Percentiles rank a stretch among this genome's conserved stretches.
Evolutionary conservation across 2,888 invertebrate species (phyloP).

Genomic region (Platycheirus albimanus): DNA sequence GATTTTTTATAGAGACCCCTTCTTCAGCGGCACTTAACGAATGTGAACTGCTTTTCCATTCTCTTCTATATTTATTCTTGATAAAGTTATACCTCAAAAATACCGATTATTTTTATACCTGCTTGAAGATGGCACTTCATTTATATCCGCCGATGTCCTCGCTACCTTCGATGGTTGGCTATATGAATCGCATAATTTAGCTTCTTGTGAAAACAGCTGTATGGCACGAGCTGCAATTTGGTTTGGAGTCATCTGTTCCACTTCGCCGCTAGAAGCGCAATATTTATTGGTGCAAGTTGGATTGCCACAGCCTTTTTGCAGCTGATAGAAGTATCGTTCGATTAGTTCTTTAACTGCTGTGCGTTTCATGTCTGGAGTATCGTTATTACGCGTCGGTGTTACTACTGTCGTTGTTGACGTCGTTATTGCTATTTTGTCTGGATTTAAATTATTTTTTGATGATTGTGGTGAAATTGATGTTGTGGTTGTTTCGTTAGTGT

Average conservation of each 20-base stretch:
- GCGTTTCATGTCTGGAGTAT: slow-evolving; percentile 86
- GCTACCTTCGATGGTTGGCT: slow-evolving; percentile 88
- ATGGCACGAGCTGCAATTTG: slow-evolving; percentile 96
- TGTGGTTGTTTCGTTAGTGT: slow-evolving; percentile 59
- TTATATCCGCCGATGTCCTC: slow-evolving; percentile 83
- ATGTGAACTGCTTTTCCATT: too few species aligned
- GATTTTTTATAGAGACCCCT: too few species aligned
- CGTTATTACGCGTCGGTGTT: slow-evolving; percentile 68
- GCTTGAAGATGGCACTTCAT: slow-evolving; percentile 57
- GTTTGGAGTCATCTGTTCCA: slow-evolving; percentile 90
- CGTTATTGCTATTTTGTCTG: slow-evolving; percentile 53
- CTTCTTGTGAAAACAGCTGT: slow-evolving; percentile 92
- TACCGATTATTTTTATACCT: slow-evolving; percentile 6
- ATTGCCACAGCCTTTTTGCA: slow-evolving; percentile 96
- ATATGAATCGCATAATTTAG: slow-evolving; percentile 88
- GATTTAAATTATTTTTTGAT: slow-evolving; percentile 50
- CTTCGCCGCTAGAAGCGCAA: slow-evolving; percentile 95
- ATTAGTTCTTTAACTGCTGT: slow-evolving; percentile 93
- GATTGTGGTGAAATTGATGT: slow-evolving; percentile 67
- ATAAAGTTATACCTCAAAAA: too few species aligned
- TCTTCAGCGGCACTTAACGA: too few species aligned
- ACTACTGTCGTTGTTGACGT: slow-evolving; percentile 46
- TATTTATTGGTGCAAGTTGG: slow-evolving; percentile 92
- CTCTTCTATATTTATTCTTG: too few species aligned
- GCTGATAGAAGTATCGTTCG: slow-evolving; percentile 95